Evolutionary conservation across 2,797 vertebrate species (phyloP).

Genomic region (Phrynocephalus vlangalii): DNA sequence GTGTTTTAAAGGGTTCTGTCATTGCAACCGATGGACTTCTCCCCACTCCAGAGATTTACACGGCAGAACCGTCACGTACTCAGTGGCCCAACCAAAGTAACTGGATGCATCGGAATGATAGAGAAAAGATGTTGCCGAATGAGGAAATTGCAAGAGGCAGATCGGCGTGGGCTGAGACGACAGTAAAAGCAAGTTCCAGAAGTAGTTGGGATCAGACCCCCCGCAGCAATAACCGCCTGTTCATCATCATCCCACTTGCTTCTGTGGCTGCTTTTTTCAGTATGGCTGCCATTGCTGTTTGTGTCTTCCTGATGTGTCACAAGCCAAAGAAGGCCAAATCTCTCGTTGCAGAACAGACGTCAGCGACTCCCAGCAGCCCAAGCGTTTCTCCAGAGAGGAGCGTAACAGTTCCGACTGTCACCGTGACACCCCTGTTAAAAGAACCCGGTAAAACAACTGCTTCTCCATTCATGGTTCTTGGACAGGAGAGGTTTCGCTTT

Average conservation of each 20-base stretch:
- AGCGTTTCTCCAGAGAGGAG: constrained; percentile 76
- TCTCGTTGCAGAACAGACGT: constrained; percentile 54
- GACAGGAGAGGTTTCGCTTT: constrained; percentile 55
- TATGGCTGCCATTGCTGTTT: constrained; percentile 76
- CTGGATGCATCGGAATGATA: constrained; percentile 77
- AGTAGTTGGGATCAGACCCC: constrained; percentile 76
- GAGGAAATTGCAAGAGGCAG: constrained; percentile 73
- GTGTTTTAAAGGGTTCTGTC: constrained; percentile 58
- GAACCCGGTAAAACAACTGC: constrained; percentile 62
- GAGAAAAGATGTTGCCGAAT: constrained; percentile 67
- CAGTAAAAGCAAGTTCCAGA: constrained; percentile 66
- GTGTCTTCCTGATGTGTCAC: constrained; percentile 77
- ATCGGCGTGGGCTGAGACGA: constrained; percentile 64
- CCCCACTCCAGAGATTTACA: constrained; percentile 60
- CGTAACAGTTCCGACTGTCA: constrained; percentile 82
- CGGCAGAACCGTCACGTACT: constrained; percentile 68
- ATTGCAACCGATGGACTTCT: constrained; percentile 56
- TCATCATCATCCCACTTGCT: constrained; percentile 81
- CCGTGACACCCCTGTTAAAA: constrained; percentile 84
- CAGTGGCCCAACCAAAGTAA: constrained; percentile 76
- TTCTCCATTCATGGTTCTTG: constrained; percentile 67
- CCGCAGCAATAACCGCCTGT: constrained; percentile 75
- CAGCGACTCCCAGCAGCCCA: constrained; percentile 50
- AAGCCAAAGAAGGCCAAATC: constrained; percentile 80
- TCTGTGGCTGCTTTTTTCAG: constrained; percentile 80